Percentiles rank a stretch among this genome's conserved stretches.
Conservation (phyloP, 2,797 vertebrate genomes). For the Tympanoctomys barrerae region DNA sequence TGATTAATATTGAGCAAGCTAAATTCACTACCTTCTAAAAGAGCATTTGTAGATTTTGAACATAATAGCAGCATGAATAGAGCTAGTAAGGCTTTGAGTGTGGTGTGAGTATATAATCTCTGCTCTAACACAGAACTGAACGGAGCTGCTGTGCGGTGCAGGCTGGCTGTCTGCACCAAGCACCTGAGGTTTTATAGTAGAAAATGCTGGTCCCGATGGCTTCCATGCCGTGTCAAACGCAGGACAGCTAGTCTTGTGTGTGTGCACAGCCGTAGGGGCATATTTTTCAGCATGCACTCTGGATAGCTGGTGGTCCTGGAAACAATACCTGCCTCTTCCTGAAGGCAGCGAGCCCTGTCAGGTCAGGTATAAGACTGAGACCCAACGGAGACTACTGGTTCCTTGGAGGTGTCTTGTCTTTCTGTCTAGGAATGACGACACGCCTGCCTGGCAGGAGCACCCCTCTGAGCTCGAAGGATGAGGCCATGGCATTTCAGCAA, state of each 20-base stretch:
- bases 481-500: not conserved
- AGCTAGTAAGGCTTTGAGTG: conserved; percentile 79
- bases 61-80: conserved; percentile 84
- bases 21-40: conserved; percentile 84
- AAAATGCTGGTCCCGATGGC: not conserved
- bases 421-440: not conserved
- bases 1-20: conserved; percentile 88
- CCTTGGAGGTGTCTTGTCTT: not conserved
- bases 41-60: conserved; percentile 86
- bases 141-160: not conserved
- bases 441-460: not conserved
- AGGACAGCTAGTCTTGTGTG: not conserved
- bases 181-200: not conserved
- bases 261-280: not conserved
- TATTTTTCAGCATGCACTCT: not conserved
- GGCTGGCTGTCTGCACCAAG: not conserved
- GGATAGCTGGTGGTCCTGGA: not conserved
- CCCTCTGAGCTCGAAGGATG: not conserved
- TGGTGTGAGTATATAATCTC: conserved; percentile 77
- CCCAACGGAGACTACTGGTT: not conserved
- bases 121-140: conserved; percentile 56
- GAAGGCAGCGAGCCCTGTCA: not conserved
- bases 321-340: not conserved
- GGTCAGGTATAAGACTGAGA: not conserved
- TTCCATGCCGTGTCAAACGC: not conserved